A percentile compares a stretch with the other conserved stretches of the same genome.
Conservation (phyloP, 1,140 invertebrate species). For the Acromyrmex charruanus region DNA sequence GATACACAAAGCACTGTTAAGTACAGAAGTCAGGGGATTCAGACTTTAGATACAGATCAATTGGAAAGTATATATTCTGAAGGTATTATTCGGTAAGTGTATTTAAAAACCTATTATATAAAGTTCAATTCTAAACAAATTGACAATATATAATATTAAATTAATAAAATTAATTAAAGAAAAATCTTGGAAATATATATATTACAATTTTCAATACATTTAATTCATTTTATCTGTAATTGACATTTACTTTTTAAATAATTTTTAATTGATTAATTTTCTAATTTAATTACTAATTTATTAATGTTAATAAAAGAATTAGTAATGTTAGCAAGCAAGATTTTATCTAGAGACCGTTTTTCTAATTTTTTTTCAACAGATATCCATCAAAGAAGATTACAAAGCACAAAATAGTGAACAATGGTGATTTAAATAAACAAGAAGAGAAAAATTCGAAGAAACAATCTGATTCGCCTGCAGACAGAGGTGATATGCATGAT, state of each 20-base stretch:
- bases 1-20: constrained; percentile 57
- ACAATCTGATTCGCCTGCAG: constrained; percentile 56
- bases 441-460: constrained; percentile 9
- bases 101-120: constrained; percentile 20
- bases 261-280: not conserved
- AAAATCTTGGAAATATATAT: not conserved
- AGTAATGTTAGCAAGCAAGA: not conserved
- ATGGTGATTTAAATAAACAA: constrained; percentile 37
- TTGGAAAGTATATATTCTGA: constrained; percentile 76
- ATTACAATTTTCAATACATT: not conserved
- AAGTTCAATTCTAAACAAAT: not conserved
- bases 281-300: constrained; percentile 6
- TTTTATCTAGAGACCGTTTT: not conserved
- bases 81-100: constrained; percentile 80
- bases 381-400: constrained; percentile 65
- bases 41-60: constrained; percentile 80
- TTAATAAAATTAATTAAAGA: not conserved
- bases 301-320: not conserved
- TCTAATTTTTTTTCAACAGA: constrained; percentile 39
- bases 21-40: constrained; percentile 80
- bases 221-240: constrained; percentile 11
- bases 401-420: constrained; percentile 34
- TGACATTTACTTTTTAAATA: not conserved
- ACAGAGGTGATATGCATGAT: constrained; percentile 61
- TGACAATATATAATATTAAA: not conserved